Percentiles rank a stretch among this genome's conserved stretches.
These are phyloP conservation scores for Parthenolecanium corni DNA, from an alignment of 2,888 invertebrate genomes.

Conservation along the genomic window DNA sequence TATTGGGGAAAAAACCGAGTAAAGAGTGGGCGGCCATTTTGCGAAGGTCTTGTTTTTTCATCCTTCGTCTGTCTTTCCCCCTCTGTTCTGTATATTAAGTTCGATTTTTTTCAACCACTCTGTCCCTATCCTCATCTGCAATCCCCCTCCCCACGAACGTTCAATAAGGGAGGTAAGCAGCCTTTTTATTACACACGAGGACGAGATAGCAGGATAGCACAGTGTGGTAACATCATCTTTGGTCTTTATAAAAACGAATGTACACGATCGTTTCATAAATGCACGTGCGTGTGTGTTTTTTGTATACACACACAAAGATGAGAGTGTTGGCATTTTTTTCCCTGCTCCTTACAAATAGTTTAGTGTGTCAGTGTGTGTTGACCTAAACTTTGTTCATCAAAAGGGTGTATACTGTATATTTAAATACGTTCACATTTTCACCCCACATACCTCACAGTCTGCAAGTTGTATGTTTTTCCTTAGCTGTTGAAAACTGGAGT, in stretches of 20 bases:
- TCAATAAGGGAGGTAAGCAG: neutral
- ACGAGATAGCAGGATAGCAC: constrained; percentile 20
- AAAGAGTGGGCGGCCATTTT: constrained; percentile 36
- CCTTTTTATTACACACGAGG: constrained; percentile 19
- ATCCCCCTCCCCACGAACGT: constrained; percentile 3
- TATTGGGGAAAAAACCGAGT: constrained; percentile 32
- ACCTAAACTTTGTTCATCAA: constrained; percentile 16
- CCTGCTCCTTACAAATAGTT: neutral
- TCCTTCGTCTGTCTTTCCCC: constrained; percentile 26
- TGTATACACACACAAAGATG: constrained; percentile 17
- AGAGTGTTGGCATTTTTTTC: constrained; percentile 3
- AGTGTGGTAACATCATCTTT: constrained; percentile 22
- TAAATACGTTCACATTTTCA: constrained; percentile 16
- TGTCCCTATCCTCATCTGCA: too few relatives aligned
- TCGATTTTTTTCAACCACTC: constrained; percentile 15
- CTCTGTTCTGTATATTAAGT: neutral
- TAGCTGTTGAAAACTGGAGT: too few relatives aligned
- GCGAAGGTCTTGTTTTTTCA: constrained; percentile 35
- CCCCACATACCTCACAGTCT: too few relatives aligned
- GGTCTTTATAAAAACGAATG: neutral
- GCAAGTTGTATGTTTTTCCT: too few relatives aligned
- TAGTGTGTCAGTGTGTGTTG: constrained; percentile 23
- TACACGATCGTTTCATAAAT: too few relatives aligned
- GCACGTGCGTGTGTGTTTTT: constrained; percentile 8
- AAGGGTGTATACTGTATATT: constrained; percentile 19